A percentile compares a stretch with the other conserved stretches of the same genome.
Conservation (phyloP, 2,113 vertebrate species). For the Odocoileus virginianus region DNA sequence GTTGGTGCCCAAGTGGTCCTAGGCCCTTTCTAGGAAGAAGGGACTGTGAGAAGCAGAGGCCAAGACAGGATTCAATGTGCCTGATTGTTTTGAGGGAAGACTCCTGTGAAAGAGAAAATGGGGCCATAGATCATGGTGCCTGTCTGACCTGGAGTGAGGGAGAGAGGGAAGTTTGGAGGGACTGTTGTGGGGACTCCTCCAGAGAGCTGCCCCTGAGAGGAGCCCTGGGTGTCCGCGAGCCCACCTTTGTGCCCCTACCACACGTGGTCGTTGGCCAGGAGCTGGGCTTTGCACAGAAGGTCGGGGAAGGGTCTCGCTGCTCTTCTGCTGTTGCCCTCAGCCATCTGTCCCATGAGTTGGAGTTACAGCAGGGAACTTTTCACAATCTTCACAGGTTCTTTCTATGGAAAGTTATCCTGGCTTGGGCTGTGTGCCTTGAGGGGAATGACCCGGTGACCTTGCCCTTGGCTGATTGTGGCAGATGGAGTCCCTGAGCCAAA, state of each 20-base stretch:
- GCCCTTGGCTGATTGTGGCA: background rate
- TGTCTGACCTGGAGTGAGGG: background rate
- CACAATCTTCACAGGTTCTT: background rate
- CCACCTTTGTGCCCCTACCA: background rate
- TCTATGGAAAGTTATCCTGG: background rate
- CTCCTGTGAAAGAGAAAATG: background rate
- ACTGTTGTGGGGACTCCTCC: background rate
- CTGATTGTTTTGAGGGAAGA: background rate
- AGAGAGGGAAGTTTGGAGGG: background rate
- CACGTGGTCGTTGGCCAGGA: fast-evolving
- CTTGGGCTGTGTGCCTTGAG: background rate
- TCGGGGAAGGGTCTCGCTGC: background rate
- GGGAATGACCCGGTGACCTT: background rate
- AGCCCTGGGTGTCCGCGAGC: background rate
- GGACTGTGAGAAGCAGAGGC: background rate
- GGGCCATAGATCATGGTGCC: background rate
- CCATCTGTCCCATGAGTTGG: too few relatives aligned
- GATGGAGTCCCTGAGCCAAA: background rate
- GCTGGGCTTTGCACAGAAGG: background rate
- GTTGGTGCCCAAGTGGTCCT: background rate
- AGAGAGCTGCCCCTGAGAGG: background rate
- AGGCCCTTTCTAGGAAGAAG: background rate
- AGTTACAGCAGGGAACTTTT: background rate
- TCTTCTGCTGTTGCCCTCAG: background rate
- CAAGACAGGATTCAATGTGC: background rate